Base-by-base conservation (phyloP, 1,140 invertebrate species). In the Drosophila mojavensis region DNA sequence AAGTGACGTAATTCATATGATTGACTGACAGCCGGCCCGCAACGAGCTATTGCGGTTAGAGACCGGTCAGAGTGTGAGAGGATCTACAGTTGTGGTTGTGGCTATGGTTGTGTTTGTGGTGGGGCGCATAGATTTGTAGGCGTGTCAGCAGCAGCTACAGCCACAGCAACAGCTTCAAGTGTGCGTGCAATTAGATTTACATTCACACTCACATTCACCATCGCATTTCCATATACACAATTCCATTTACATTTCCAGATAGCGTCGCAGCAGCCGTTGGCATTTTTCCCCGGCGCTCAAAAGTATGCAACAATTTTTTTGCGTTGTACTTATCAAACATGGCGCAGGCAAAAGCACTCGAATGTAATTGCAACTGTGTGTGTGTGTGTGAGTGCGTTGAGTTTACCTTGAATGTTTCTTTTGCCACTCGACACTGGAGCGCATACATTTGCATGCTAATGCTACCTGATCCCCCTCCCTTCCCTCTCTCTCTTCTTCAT, bases 381-480 rank as follows among this genome's bases (percentile, higher is more conserved):
- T 51, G 36, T 28, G 28, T 53, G 61, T 50, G 36, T 4, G 41
- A n/a, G 5, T 43, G 41, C 15, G 41, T 43, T 62, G 60, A 28
- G 51, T 67, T 67, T 74, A 79, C 79, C 83, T 86, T 80, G 68
- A 68, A 53, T 71, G 79, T 68, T 69, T 64, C 58, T 48, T 70
- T 71, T 47, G 33, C 33, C 68, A 75, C 62, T 74, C 77, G 66
- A 74, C 71, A 74, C 71, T 63, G 36, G 39, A 70, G 51, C 76
- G 76, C 83, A 83, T 83, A 72, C 83, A 88, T 88, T 89, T 89
- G 73, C 84, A 88, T 88, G 73, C 82, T 88, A 88, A 88, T 89
- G 83, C 20, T 43, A 28, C 15, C 43, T 17, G 4, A 2, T 1
- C 17, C 15, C 55, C 17, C 4, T 47, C 43, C 9, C 28, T 7